phyloP scores from a whole-genome alignment of 2,888 invertebrate species.

The Oscheius sp. region DNA sequence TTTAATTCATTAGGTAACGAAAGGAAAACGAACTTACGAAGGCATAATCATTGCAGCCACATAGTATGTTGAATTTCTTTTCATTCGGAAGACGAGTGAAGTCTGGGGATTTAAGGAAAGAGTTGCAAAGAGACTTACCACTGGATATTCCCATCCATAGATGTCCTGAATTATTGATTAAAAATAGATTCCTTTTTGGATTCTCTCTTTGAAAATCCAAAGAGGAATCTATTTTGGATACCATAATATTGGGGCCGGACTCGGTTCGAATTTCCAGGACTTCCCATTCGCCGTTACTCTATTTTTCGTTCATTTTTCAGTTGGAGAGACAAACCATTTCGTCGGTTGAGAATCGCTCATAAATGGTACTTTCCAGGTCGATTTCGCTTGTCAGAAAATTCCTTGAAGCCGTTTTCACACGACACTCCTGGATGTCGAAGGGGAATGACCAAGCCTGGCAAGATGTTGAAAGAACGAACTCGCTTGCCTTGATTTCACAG shows the following conservation, averaged over 20 bases:
- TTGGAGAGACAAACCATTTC: constrained; percentile 5
- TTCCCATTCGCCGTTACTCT: constrained; percentile 23
- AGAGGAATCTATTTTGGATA: too few species aligned
- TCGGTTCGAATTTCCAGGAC: neutral
- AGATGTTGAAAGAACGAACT: neutral
- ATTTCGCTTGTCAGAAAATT: constrained; percentile 4
- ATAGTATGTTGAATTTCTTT: neutral
- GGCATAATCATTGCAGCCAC: too few species aligned
- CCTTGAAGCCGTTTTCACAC: neutral
- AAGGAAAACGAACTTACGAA: too few species aligned
- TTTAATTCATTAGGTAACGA: too few species aligned
- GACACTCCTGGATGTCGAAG: constrained; percentile 22
- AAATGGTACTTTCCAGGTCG: neutral
- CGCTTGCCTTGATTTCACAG: neutral
- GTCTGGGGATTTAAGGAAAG: too few species aligned
- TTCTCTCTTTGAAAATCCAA: too few species aligned
- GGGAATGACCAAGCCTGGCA: constrained; percentile 17
- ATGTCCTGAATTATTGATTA: too few species aligned
- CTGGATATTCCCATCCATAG: constrained; percentile 11
- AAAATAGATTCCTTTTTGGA: too few species aligned
- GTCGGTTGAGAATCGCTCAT: neutral
- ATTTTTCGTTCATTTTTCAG: neutral
- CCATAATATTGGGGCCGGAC: neutral
- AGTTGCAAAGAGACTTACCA: neutral
- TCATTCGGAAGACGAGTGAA: neutral